Base-by-base conservation (phyloP, 2,113 vertebrate genomes). In the Verasper variegatus region DNA sequence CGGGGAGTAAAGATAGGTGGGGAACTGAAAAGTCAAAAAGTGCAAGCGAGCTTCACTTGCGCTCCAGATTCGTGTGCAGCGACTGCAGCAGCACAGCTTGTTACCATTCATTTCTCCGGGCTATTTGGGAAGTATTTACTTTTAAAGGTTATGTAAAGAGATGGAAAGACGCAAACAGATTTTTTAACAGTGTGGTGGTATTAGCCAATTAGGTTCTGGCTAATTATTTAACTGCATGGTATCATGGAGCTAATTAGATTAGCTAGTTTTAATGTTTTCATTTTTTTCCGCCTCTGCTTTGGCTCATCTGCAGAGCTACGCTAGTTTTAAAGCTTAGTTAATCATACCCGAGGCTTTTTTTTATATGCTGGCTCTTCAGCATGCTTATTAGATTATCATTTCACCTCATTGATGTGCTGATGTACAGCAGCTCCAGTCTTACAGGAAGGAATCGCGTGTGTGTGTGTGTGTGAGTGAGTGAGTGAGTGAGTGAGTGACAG, bases 151-250 rank as follows among this genome's bases (percentile, higher is more conserved):
- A 78, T 18, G 57, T 72, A 64, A 78, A 68, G 68, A 81, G 74
- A 56, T 15, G 54, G 13, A 68, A 59, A 57, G n/a, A 21, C 35
- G 76, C 63, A 81, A 66, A 51, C 21, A 45, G 54, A 5, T 61
- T 62, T 42, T 71, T 49, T 45, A 80, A 89, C 57, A 65, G 77
- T 67, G 17, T 71, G 54, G 63, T 26, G 59, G 86, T 76, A 86
- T 91, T 78, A 84, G 68, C 71, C 84, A 86, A 86, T 86, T 87
- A 78, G 86, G 45, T 80, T 85, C 40, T 65, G 70, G 66, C 72
- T 85, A 91, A 91, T 91, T 78, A 90, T 88, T 91, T 88, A 87
- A 89, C 86, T 71, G 81, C 83, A 82, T 78, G 78, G 61, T 85
- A 82, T 83, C 68, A 76, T 79, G 1, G 37, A 47, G 83, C 37